Base-by-base conservation (phyloP, 2,797 vertebrate species). In the Parauchenoglanis ngamensis region DNA sequence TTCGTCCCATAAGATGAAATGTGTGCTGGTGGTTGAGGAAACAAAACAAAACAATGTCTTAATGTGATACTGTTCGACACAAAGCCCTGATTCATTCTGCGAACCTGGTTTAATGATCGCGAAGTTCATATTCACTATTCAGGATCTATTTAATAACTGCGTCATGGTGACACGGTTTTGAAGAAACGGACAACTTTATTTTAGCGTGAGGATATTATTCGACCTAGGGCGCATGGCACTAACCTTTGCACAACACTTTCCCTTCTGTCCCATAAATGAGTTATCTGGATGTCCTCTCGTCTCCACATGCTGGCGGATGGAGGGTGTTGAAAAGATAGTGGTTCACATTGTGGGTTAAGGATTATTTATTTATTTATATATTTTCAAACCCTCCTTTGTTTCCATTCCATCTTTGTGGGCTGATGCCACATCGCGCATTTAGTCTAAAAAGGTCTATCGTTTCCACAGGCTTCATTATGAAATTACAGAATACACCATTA, bases 401-500 rank as follows among this genome's bases (percentile, higher is more conserved):
- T 79, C 46, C 3, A 28, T 85, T 72, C 7, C 49, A 73, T 83
- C 44, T 83, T 28, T 28, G 67, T 76, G 63, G 35, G 21, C 23
- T 70, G 63, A 75, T 73, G 63, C 67, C 82, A 17, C 59, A 85
- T 87, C 84, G 89, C 77, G 80, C 76, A 81, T 88, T 83, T 84
- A 80, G 73, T 85, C 79, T 72, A 67, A 84, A 91, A 87, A 80
- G 79, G 52, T 84, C 78, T 84, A 70, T 86, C 67, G 68, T 90
- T 35, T 25, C 77, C 76, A 17, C 68, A 78, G 80, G 70, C 84
- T 86, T 89, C 63, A 89, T 88, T 68, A 83, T 87, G 77, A 87
- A 88, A 87, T 86, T 49, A 88, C 81, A 35, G 85, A 82, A 85
- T 61, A 77, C 57, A 31, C 84, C 65, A 75, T 91, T 90, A 85